phyloP scores from a whole-genome alignment of 1,140 invertebrate genomes.

The Brachionus paranguensis region DNA sequence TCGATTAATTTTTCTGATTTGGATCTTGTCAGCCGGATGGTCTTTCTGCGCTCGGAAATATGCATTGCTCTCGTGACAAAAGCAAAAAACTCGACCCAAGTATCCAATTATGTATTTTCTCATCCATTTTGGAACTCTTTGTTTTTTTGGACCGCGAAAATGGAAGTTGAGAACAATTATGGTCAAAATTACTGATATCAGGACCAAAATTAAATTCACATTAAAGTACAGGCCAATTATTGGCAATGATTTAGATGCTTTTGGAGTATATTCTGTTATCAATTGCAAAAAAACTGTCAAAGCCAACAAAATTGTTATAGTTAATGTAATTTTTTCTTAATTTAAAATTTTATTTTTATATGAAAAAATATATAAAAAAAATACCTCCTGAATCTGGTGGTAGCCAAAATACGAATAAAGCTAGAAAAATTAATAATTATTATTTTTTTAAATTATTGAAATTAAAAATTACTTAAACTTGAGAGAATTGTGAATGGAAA shows the following conservation, averaged over 20 bases:
- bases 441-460: neutral
- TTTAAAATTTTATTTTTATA: neutral
- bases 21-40: neutral
- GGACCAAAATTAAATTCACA: conserved; percentile 34
- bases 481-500: conserved; percentile 38
- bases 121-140: conserved; percentile 27
- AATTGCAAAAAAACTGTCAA: conserved; percentile 39
- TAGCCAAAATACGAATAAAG: conserved; percentile 38
- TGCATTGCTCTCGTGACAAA: conserved; percentile 10
- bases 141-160: conserved; percentile 36
- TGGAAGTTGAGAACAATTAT: conserved; percentile 38
- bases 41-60: neutral
- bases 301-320: conserved; percentile 35
- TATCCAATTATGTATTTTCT: conserved; percentile 20
- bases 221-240: conserved; percentile 40
- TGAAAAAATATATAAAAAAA: neutral
- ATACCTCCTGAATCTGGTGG: conserved; percentile 40
- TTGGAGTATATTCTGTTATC: conserved; percentile 36
- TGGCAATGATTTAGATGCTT: conserved; percentile 22
- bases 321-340: conserved; percentile 39
- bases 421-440: neutral
- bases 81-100: conserved; percentile 24
- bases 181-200: conserved; percentile 32
- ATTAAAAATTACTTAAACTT: conserved; percentile 12
- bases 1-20: neutral